These are phyloP conservation scores for Ecliptopera silaceata DNA, from an alignment of 2,888 invertebrate genomes.

Conservation along the genomic window DNA sequence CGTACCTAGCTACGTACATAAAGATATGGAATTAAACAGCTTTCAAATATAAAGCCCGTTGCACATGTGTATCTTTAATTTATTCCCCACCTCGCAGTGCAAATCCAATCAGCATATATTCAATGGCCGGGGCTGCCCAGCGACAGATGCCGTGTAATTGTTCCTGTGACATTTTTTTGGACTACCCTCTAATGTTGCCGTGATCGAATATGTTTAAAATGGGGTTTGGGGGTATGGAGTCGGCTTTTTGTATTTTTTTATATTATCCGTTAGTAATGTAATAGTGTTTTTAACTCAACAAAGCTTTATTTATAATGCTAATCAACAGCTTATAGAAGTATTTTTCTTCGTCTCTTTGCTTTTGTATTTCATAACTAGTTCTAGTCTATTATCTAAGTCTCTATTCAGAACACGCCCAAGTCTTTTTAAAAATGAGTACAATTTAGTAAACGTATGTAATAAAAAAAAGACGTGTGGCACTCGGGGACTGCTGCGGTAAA, in stretches of 20 bases:
- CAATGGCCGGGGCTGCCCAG: slow-evolving; percentile 40
- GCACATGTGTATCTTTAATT: slow-evolving; percentile 55
- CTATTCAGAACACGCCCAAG: too few relatives aligned
- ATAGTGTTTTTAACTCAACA: neutral
- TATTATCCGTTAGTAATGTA: too few relatives aligned
- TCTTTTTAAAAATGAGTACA: too few relatives aligned
- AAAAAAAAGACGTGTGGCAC: too few relatives aligned
- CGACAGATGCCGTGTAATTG: slow-evolving; percentile 82
- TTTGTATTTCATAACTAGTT: too few relatives aligned
- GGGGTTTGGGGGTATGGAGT: slow-evolving; percentile 46
- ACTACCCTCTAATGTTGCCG: slow-evolving; percentile 62
- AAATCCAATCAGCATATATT: slow-evolving; percentile 81
- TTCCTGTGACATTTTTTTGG: slow-evolving; percentile 76
- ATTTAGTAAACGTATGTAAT: too few relatives aligned
- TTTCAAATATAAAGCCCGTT: slow-evolving; percentile 24
- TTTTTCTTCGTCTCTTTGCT: too few relatives aligned
- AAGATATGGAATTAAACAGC: slow-evolving; percentile 2
- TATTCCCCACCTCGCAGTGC: slow-evolving; percentile 54
- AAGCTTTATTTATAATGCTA: neutral
- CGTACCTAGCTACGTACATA: neutral
- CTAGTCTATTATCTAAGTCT: too few relatives aligned
- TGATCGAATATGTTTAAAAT: slow-evolving; percentile 80
- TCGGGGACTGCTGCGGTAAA: too few relatives aligned
- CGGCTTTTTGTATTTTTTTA: slow-evolving; percentile 34
- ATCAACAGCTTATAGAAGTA: neutral